phyloP scores from a whole-genome alignment of 2,797 vertebrate genomes.

The Smutsia temminckii region DNA sequence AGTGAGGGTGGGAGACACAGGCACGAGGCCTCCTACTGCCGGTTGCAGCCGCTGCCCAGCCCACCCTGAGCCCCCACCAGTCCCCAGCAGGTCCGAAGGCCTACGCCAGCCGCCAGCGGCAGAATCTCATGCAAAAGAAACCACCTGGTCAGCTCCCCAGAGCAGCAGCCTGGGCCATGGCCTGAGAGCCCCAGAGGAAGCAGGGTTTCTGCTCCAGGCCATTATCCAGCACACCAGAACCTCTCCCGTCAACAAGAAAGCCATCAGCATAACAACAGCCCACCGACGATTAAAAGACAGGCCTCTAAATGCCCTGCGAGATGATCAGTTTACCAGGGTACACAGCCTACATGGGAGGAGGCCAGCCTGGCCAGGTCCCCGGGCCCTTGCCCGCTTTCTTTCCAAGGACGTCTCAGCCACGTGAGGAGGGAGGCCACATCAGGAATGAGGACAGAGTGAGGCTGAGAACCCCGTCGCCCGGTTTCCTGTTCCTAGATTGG shows the following conservation, averaged over 20 bases:
- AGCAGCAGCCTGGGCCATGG: not conserved
- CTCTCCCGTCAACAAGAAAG: conserved; percentile 33
- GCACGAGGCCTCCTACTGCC: not conserved
- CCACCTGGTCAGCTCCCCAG: not conserved
- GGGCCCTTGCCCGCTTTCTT: not conserved
- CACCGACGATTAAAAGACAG: conserved; percentile 59
- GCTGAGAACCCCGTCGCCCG: not conserved
- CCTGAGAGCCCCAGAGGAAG: conserved; percentile 28
- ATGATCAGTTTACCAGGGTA: conserved; percentile 14
- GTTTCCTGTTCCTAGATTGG: not conserved
- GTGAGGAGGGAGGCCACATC: not conserved
- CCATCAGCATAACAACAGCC: conserved; percentile 58
- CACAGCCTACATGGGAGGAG: not conserved
- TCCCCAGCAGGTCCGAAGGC: not conserved
- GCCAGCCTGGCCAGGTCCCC: not conserved
- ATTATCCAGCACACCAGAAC: conserved; percentile 43
- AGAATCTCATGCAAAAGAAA: not conserved
- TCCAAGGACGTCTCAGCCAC: not conserved
- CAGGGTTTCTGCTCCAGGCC: conserved; percentile 44
- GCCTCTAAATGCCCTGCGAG: conserved; percentile 58
- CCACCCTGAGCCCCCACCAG: not conserved
- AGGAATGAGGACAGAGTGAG: not conserved
- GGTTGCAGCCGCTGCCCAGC: not conserved
- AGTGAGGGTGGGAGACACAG: not conserved
- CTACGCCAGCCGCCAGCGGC: not conserved